Evolutionary conservation across 2,113 vertebrate species (phyloP).

Genomic region (Copsychus sechellarum): DNA sequence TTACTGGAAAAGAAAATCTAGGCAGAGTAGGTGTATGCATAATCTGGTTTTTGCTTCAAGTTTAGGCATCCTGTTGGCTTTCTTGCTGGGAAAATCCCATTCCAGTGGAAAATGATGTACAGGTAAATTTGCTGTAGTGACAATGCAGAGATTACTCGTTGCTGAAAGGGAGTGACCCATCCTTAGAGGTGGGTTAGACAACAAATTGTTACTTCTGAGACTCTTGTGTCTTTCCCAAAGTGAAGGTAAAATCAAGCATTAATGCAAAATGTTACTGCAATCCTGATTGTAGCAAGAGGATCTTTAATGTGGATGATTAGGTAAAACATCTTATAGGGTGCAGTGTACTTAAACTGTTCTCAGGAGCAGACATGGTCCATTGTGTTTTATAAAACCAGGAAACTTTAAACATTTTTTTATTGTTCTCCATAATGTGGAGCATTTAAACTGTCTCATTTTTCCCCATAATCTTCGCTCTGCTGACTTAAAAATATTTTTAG

Average conservation of each 20-base stretch:
- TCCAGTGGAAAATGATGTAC: neutral
- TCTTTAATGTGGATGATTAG: constrained; percentile 3
- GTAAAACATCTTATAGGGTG: neutral
- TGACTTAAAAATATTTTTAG: constrained; percentile 39
- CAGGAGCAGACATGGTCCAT: neutral
- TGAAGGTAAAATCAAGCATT: neutral
- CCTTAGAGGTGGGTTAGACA: neutral
- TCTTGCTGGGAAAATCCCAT: neutral
- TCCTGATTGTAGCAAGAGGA: neutral
- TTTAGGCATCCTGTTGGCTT: neutral
- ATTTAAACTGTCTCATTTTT: constrained; percentile 3
- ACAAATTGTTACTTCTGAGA: neutral
- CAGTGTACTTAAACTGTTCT: neutral
- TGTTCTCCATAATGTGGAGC: neutral
- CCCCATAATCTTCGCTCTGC: neutral
- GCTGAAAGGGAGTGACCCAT: neutral
- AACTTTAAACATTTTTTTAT: constrained; percentile 3
- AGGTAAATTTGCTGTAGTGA: neutral
- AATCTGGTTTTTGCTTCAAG: neutral
- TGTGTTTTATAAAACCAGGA: constrained; percentile 34
- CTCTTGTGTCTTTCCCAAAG: neutral
- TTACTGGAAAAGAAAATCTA: neutral
- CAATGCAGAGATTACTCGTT: neutral
- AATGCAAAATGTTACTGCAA: neutral
- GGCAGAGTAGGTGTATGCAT: neutral